These are phyloP conservation scores for Rhinoptilus africanus DNA, from an alignment of 2,113 vertebrate genomes.

Conservation along the genomic window DNA sequence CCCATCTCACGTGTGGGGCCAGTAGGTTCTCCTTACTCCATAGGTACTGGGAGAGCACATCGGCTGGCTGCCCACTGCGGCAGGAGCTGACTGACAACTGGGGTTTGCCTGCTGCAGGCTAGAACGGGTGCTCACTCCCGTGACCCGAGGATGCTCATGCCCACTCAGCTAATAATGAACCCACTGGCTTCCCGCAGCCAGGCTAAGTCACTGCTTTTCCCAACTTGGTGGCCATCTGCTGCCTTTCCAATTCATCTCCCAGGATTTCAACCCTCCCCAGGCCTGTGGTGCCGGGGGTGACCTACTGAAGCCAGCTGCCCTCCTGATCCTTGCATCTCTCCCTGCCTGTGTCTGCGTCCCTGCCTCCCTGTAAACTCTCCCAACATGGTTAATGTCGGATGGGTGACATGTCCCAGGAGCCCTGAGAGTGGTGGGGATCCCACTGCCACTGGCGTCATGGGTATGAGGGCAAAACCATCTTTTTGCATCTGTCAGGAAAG, in stretches of 20 bases:
- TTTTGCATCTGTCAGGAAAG: not conserved
- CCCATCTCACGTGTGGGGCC: rapidly evolving
- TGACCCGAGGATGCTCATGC: not conserved
- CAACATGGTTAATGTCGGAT: not conserved
- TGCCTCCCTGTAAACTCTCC: not conserved
- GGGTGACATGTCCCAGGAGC: not conserved
- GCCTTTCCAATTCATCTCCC: not conserved
- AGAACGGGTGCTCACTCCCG: not conserved
- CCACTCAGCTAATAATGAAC: not conserved
- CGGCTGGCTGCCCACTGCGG: not conserved
- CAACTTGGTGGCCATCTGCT: not conserved
- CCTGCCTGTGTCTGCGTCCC: rapidly evolving
- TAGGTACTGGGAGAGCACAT: not conserved
- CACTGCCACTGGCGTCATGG: not conserved
- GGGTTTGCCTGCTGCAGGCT: not conserved
- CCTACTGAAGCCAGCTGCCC: not conserved
- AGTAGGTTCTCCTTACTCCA: not conserved
- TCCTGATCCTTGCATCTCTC: not conserved
- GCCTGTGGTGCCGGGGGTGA: rapidly evolving
- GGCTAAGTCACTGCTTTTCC: not conserved
- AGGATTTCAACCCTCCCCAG: not conserved
- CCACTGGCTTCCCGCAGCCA: not conserved
- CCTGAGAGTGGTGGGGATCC: not conserved
- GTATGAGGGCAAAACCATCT: not conserved
- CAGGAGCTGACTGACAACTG: not conserved